Conservation (phyloP, 1,140 invertebrate species). For the Andricus grossulariae region DNA sequence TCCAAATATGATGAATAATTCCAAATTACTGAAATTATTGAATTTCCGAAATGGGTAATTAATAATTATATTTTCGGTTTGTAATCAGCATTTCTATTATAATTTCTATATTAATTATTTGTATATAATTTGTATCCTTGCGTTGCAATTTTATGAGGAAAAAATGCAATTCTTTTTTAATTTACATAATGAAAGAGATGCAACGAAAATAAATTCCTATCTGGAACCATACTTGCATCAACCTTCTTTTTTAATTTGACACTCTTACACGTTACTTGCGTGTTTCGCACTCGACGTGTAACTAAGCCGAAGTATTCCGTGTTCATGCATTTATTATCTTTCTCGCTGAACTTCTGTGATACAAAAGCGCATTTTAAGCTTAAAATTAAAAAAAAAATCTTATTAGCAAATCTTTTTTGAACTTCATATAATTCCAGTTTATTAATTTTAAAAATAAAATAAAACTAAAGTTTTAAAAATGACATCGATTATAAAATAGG, state of each 20-base stretch:
- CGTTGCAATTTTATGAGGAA: neutral
- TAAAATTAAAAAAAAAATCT: neutral
- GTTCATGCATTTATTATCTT: constrained; percentile 66
- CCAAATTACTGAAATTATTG: no score
- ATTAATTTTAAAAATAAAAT: no score
- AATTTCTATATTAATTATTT: no score
- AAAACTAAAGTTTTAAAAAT: neutral
- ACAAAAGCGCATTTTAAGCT: constrained; percentile 44
- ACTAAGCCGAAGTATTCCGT: constrained; percentile 60
- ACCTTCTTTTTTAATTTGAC: constrained; percentile 32
- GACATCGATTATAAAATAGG: no score
- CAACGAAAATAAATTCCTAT: constrained; percentile 3
- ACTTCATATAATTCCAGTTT: neutral
- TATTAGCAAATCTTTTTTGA: neutral
- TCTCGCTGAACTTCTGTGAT: constrained; percentile 37
- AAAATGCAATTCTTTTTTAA: neutral
- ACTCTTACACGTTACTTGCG: constrained; percentile 57
- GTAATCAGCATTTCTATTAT: no score
- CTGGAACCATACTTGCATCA: constrained; percentile 24
- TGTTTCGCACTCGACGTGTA: constrained; percentile 60
- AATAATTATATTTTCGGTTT: no score
- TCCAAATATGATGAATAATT: no score
- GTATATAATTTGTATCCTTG: no score
- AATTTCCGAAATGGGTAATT: no score
- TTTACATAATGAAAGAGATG: neutral